Evolutionary conservation across 2,113 vertebrate species (phyloP).

Genomic region (Prionailurus viverrinus): DNA sequence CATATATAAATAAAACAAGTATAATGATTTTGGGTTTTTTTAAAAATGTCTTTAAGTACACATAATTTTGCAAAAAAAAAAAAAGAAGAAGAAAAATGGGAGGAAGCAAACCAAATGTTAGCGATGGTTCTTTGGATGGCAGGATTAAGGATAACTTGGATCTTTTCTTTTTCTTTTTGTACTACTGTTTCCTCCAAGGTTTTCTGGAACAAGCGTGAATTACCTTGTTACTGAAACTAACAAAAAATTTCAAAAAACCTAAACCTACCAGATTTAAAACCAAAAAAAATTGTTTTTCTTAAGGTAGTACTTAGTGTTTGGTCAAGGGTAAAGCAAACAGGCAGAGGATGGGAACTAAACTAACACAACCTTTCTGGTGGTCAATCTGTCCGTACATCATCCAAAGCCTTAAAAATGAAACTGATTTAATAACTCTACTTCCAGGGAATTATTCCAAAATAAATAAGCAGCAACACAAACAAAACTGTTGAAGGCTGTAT

Average conservation of each 20-base stretch:
- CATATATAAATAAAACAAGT: background rate
- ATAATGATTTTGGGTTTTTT: background rate
- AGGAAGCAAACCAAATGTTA: background rate
- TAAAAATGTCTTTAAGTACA: background rate
- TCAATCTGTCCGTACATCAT: background rate
- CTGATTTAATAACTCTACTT: slow-evolving; percentile 60
- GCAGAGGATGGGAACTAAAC: background rate
- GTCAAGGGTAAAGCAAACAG: slow-evolving; percentile 13
- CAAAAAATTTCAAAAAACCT: background rate
- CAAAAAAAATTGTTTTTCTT: background rate
- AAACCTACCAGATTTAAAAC: slow-evolving; percentile 42
- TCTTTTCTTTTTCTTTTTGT: background rate
- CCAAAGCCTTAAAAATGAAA: slow-evolving; percentile 51
- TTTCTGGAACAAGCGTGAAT: background rate
- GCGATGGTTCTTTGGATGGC: background rate
- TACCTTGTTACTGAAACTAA: background rate
- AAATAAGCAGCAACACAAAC: slow-evolving; percentile 59
- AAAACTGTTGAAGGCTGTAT: slow-evolving; percentile 38
- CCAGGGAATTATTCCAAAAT: slow-evolving; percentile 58
- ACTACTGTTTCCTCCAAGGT: background rate
- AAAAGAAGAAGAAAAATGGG: background rate
- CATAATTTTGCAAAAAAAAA: background rate
- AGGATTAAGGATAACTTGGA: background rate
- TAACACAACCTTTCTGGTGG: slow-evolving; percentile 20
- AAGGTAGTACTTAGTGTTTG: slow-evolving; percentile 3